Evolutionary conservation across 2,888 invertebrate genomes (phyloP).

Genomic region (Nomada ferruginata): DNA sequence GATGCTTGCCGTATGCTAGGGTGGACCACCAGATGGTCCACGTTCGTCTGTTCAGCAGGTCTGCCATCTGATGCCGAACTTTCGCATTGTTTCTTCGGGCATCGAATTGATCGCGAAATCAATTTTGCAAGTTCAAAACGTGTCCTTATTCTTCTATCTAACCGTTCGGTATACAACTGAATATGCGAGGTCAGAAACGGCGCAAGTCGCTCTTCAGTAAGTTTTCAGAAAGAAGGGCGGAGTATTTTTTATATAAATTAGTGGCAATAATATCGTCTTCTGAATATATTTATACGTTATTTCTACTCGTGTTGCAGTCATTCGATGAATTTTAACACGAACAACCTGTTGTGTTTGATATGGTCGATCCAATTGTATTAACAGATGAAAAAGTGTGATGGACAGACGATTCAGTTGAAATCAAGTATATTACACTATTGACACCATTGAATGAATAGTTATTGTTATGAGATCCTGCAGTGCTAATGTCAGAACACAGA

Average conservation of each 20-base stretch:
- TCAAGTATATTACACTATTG: no score
- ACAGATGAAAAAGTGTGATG: no score
- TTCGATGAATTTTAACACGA: not conserved
- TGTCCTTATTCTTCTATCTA: conserved; percentile 9
- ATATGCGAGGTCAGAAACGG: no score
- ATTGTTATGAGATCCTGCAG: no score
- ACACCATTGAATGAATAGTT: no score
- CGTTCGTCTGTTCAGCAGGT: conserved; percentile 65
- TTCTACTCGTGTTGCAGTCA: not conserved
- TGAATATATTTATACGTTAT: not conserved
- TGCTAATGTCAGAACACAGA: no score
- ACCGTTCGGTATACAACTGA: not conserved
- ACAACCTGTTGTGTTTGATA: not conserved
- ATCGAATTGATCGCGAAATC: conserved; percentile 56
- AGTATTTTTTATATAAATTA: no score
- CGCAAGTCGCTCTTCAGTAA: no score
- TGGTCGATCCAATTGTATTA: no score
- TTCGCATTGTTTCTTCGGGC: conserved; percentile 67
- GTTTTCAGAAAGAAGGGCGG: no score
- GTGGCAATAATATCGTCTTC: no score
- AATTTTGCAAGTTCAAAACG: conserved; percentile 41
- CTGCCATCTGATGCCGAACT: conserved; percentile 73
- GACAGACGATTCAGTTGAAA: no score
- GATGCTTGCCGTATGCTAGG: conserved; percentile 77
- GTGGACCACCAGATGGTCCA: conserved; percentile 79